These are phyloP conservation scores for Acanthoscelides obtectus DNA, from an alignment of 2,888 invertebrate species.

Conservation along the genomic window DNA sequence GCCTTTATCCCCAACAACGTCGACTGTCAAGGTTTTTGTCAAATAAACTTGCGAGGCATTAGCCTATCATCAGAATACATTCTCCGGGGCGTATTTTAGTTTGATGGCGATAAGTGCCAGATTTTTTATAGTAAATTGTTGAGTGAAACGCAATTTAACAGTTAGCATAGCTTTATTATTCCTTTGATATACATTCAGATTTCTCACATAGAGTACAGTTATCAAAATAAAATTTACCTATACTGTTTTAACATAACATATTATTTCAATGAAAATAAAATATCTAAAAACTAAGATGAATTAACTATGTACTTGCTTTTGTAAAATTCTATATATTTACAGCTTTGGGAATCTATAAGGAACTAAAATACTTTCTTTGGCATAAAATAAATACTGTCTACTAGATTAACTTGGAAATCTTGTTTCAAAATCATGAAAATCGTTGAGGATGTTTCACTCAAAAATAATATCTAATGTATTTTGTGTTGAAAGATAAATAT, in stretches of 20 bases:
- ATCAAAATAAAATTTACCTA: slow-evolving; percentile 33
- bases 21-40: no score
- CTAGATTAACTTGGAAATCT: not conserved
- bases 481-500: no score
- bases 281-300: not conserved
- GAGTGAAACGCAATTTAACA: slow-evolving; percentile 12
- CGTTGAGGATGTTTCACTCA: not conserved
- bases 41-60: no score
- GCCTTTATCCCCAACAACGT: no score
- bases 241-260: slow-evolving; percentile 8
- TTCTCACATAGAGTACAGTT: slow-evolving; percentile 32
- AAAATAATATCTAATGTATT: no score
- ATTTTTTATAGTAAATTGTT: no score
- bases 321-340: slow-evolving; percentile 3
- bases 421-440: not conserved
- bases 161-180: slow-evolving; percentile 29
- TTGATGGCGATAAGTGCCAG: no score
- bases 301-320: slow-evolving; percentile 1
- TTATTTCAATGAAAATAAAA: not conserved
- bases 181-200: slow-evolving; percentile 21
- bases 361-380: not conserved
- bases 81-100: no score
- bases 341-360: not conserved
- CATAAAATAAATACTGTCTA: not conserved
- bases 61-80: no score